Evolutionary conservation across 2,888 invertebrate genomes (phyloP), one percentile per base, ranked within the genome.

Genomic region (Epirrhoe tristata): DNA sequence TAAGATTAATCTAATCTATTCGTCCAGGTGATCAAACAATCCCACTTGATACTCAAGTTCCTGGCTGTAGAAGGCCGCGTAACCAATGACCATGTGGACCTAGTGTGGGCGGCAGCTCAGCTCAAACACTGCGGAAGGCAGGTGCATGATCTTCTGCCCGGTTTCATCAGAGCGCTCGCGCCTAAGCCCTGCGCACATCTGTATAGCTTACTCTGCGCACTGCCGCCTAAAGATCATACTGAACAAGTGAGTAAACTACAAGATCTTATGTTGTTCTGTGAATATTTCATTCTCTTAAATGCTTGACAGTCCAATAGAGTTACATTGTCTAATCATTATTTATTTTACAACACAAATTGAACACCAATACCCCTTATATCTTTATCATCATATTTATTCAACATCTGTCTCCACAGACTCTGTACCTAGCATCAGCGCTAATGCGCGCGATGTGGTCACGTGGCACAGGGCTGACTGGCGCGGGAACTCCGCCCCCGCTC

Each of bases 101-200:
- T 97, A 48, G 98, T 99, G 72, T 99, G 98, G 98, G 97, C 98
- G 74, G 98, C 98, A 0, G 98, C 98, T 0, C 98, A 98, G 86
- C 88, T 98, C 58, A 99, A 99, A 86, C 98, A 99, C 86, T 99
- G 98, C 84, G 97, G 98, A 0, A 97, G 98, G 78, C 98, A 98
- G 71, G 98, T 98, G 69, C 97, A 98, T 83, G 99, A 99, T 87
- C 93, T 98, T 52, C 89, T 99, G 70, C 97, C 98, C 0, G 97
- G 98, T 0, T 94, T 98, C 72, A 98, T 98, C 1, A 97, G 98
- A 81, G 98, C 98, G 81, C 89, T 99, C 68, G 97, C 98, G 8
- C 96, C 97, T 0, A 96, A 96, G 46, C 98, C 98, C 0, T 98
- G 98, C 46, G 94, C 97, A 56, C 98, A 98, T 92, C 94, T 98